phyloP scores from a whole-genome alignment of 2,113 vertebrate genomes.

The Peromyscus polionotus region DNA sequence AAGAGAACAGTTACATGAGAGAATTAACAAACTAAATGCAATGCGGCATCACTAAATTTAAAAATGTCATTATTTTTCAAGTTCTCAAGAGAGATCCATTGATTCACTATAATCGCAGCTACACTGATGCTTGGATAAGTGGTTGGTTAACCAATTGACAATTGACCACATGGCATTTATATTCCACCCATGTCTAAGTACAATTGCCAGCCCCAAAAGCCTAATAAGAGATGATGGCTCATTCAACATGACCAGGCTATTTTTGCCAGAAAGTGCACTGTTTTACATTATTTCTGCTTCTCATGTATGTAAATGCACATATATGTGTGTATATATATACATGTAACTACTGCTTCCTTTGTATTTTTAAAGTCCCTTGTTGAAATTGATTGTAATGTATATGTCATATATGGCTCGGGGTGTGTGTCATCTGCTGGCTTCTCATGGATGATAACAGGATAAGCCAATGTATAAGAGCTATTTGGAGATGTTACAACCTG shows the following conservation, averaged over 20 bases:
- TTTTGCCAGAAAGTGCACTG: not conserved
- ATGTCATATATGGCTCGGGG: too few species aligned
- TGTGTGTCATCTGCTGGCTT: too few species aligned
- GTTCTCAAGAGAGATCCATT: not conserved
- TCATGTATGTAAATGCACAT: not conserved
- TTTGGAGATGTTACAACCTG: too few species aligned
- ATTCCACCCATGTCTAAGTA: not conserved
- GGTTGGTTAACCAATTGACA: not conserved
- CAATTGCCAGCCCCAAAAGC: not conserved
- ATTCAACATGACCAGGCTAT: not conserved
- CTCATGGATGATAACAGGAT: too few species aligned
- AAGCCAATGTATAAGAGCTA: too few species aligned
- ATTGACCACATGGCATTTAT: not conserved
- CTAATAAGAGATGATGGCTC: not conserved
- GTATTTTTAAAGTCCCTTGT: too few species aligned
- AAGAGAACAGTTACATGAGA: not conserved
- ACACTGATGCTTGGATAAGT: not conserved
- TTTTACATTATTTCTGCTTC: not conserved
- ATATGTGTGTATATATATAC: not conserved
- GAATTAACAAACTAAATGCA: not conserved
- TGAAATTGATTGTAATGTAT: too few species aligned
- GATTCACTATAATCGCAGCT: not conserved
- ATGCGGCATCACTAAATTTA: not conserved
- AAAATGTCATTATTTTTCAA: not conserved
- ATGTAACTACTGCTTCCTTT: too few species aligned